Evolutionary conservation across 1,140 invertebrate species (phyloP).

Genomic region (Diploscapter pachys): DNA sequence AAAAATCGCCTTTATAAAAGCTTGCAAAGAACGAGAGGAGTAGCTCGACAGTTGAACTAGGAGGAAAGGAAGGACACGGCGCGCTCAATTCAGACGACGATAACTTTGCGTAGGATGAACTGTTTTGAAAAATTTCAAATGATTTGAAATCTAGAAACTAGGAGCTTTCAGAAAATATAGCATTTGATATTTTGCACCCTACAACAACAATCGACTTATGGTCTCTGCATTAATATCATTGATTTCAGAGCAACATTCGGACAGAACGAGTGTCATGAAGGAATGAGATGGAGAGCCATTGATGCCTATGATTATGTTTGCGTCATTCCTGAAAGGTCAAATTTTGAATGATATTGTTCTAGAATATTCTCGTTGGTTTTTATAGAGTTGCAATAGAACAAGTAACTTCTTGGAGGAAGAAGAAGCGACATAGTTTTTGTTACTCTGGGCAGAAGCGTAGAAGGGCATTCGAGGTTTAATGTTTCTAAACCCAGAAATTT

Average conservation of each 20-base stretch:
- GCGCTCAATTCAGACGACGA: too few species aligned
- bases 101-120: too few species aligned
- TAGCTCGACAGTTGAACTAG: too few species aligned
- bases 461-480: slow-evolving; percentile 23
- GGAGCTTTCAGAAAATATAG: too few species aligned
- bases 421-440: slow-evolving; percentile 10
- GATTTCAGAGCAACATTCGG: slow-evolving; percentile 39
- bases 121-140: too few species aligned
- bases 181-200: too few species aligned
- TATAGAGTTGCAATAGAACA: slow-evolving; percentile 32
- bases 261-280: slow-evolving; percentile 42
- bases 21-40: too few species aligned
- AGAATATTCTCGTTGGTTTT: slow-evolving; percentile 1
- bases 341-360: slow-evolving; percentile 18
- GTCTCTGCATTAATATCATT: not conserved
- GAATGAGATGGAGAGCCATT: slow-evolving; percentile 42
- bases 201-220: too few species aligned
- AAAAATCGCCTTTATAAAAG: too few species aligned
- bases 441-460: not conserved
- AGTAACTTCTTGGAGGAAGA: slow-evolving; percentile 18
- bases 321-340: slow-evolving; percentile 36
- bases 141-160: too few species aligned
- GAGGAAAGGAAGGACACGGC: too few species aligned
- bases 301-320: slow-evolving; percentile 53
- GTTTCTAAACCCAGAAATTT: not conserved